A percentile compares a stretch with the other conserved stretches of the same genome.
phyloP scores from a whole-genome alignment of 1,140 invertebrate genomes.

The Eurosta solidaginis region DNA sequence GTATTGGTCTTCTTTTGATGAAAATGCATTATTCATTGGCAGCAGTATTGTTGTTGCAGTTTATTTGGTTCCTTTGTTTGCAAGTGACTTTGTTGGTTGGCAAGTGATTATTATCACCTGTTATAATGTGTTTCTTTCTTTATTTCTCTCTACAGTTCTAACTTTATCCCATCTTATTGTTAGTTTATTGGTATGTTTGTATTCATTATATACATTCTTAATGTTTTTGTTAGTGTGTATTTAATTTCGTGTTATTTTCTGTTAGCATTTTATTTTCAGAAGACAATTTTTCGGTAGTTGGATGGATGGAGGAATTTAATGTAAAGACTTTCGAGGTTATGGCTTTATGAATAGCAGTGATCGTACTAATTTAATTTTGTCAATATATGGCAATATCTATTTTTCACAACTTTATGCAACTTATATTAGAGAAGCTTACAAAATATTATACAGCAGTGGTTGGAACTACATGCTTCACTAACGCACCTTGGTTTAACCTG shows the following conservation, averaged over 20 bases:
- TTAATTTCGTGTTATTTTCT: background rate
- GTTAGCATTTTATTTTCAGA: background rate
- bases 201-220: too few relatives aligned
- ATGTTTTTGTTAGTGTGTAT: background rate
- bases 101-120: constrained; percentile 24
- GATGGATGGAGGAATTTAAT: background rate
- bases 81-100: constrained; percentile 19
- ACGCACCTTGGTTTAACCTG: too few relatives aligned
- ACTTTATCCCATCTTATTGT: background rate
- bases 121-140: background rate
- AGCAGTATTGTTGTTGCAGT: background rate
- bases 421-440: too few relatives aligned
- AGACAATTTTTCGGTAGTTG: background rate
- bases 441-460: too few relatives aligned
- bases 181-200: background rate
- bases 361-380: too few relatives aligned
- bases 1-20: background rate
- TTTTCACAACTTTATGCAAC: too few relatives aligned
- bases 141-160: background rate
- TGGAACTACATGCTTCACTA: too few relatives aligned
- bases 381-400: too few relatives aligned
- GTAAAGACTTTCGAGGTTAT: too few relatives aligned
- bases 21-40: background rate
- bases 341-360: too few relatives aligned
- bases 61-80: background rate